These are phyloP conservation scores for Aporrectodea caliginosa DNA, from an alignment of 1,140 invertebrate genomes.

Conservation along the genomic window DNA sequence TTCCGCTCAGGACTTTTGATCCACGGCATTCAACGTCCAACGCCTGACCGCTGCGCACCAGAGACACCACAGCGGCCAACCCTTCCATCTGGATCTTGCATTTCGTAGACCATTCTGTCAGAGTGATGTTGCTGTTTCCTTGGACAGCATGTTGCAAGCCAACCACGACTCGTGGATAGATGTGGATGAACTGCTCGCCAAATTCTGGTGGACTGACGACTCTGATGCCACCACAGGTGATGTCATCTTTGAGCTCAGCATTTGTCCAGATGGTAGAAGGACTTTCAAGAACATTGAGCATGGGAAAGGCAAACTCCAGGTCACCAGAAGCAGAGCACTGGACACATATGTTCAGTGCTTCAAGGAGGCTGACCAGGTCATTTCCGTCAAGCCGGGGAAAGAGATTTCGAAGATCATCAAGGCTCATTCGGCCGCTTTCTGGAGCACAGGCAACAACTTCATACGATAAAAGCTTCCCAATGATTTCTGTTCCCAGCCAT, in stretches of 20 bases:
- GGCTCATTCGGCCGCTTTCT: conserved; percentile 71
- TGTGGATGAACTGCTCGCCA: not conserved
- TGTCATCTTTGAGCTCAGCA: not conserved
- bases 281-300: not conserved
- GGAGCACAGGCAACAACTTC: conserved; percentile 65
- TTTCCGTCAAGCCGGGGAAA: conserved; percentile 67
- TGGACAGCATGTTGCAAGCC: not conserved
- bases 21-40: not conserved
- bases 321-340: not conserved
- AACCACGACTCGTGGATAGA: not conserved
- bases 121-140: not conserved
- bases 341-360: not conserved
- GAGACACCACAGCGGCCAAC: not conserved
- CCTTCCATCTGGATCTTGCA: not conserved
- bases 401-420: conserved; percentile 73
- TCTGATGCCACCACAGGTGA: not conserved
- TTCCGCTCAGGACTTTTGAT: not conserved
- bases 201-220: not conserved
- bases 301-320: not conserved
- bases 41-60: not conserved
- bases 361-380: conserved; percentile 40
- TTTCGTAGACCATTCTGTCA: not conserved
- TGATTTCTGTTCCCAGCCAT: conserved; percentile 70
- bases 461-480: conserved; percentile 69
- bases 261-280: not conserved